phyloP scores from a whole-genome alignment of 37 sponge, comb jelly and placozoan species.

The Axinella damicornis region DNA sequence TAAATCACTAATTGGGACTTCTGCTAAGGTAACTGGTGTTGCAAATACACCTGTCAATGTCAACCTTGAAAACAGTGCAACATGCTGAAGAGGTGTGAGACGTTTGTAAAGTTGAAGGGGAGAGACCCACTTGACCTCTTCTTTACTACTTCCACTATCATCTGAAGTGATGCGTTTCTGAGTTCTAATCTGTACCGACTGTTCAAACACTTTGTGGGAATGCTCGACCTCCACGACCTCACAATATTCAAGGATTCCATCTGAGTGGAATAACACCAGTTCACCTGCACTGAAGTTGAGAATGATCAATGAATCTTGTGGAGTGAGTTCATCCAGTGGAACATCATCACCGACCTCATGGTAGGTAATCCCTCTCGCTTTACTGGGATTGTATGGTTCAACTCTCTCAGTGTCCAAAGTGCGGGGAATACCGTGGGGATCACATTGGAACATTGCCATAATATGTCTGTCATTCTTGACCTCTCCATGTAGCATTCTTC shows the following conservation, averaged over 20 bases:
- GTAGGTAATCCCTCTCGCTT: too few relatives aligned
- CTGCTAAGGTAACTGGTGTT: constrained; percentile 5
- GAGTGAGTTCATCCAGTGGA: not conserved
- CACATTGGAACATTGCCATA: constrained; percentile 41
- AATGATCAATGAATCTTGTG: constrained; percentile 17
- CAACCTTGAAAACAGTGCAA: not conserved
- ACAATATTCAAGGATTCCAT: constrained; percentile 1
- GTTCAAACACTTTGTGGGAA: not conserved
- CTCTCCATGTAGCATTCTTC: not conserved
- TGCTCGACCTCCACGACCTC: constrained; percentile 3
- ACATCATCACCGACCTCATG: not conserved
- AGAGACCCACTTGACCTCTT: not conserved
- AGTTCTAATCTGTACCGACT: not conserved
- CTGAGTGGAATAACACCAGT: not conserved
- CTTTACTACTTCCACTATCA: not conserved
- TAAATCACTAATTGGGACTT: not conserved
- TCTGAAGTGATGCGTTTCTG: not conserved
- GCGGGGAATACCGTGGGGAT: constrained; percentile 16
- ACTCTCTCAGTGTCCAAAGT: constrained; percentile 19
- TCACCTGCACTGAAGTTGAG: constrained; percentile 44
- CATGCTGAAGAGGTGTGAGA: not conserved
- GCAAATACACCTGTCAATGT: not conserved
- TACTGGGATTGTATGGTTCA: not conserved
- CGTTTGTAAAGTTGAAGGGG: constrained; percentile 37
- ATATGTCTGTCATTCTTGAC: constrained; percentile 14